Conservation (phyloP, 2,888 invertebrate species). For the Schizotus pectinicornis region DNA sequence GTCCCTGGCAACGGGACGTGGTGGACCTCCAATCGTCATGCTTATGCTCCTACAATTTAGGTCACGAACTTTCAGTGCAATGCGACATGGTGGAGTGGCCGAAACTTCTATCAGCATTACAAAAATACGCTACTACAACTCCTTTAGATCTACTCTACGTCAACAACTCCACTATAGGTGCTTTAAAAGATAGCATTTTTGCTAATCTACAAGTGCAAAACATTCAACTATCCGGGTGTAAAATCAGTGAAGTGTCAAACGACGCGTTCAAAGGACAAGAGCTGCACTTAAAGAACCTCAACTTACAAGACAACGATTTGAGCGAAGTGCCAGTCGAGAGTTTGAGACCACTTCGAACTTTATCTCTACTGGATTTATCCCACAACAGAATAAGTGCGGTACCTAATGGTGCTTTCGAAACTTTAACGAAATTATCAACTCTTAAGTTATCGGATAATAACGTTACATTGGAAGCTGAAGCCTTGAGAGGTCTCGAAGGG, state of each 20-base stretch:
- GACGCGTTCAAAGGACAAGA: conserved; percentile 87
- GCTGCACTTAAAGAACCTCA: conserved; percentile 78
- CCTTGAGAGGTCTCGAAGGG: conserved; percentile 80
- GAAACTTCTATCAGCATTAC: conserved; percentile 74
- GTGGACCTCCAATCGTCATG: conserved; percentile 81
- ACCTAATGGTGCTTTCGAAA: conserved; percentile 77
- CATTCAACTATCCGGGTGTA: conserved; percentile 84
- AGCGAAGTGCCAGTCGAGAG: conserved; percentile 78
- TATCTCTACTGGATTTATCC: conserved; percentile 84
- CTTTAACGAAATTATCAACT: conserved; percentile 76
- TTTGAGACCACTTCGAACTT: conserved; percentile 69
- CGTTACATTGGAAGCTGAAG: conserved; percentile 71
- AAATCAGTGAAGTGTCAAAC: conserved; percentile 71
- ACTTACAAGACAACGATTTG: conserved; percentile 83
- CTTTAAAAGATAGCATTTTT: conserved; percentile 72
- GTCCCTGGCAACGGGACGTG: conserved; percentile 83
- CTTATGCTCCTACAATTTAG: conserved; percentile 86
- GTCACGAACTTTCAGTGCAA: conserved; percentile 85
- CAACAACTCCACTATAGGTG: conserved; percentile 82
- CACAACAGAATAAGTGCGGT: conserved; percentile 78
- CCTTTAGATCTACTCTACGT: conserved; percentile 85
- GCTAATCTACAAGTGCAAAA: conserved; percentile 76
- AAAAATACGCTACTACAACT: conserved; percentile 70
- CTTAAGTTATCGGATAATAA: conserved; percentile 89
- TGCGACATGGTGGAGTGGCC: conserved; percentile 88